A percentile compares a stretch with the other conserved stretches of the same genome.
Evolutionary conservation across 2,888 invertebrate species (phyloP).

Genomic region (Oxystoma pomonae): DNA sequence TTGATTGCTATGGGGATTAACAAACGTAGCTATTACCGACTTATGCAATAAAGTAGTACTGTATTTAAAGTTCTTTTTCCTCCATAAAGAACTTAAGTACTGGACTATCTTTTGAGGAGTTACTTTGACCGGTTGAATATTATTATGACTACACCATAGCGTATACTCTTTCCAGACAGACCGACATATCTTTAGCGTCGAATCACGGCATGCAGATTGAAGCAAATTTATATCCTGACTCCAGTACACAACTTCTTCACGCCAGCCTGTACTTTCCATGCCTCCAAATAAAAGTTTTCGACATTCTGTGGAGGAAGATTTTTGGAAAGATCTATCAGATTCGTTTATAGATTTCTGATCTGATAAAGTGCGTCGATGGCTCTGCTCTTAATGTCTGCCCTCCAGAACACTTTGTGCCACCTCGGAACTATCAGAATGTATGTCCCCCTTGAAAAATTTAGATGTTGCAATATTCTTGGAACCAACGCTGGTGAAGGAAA

Average conservation of each 20-base stretch:
- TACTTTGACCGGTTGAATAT: not conserved
- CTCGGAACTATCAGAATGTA: slow-evolving; percentile 29
- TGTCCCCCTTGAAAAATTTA: slow-evolving; percentile 24
- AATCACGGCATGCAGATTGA: not conserved
- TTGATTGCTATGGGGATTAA: not conserved
- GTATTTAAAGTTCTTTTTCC: not conserved
- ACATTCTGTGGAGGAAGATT: slow-evolving; percentile 10
- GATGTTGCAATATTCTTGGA: slow-evolving; percentile 26
- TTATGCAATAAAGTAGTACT: not conserved
- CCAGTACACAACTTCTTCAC: not conserved
- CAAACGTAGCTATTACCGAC: not conserved
- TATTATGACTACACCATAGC: not conserved
- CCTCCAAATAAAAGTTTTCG: slow-evolving; percentile 15
- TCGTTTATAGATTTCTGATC: slow-evolving; percentile 9
- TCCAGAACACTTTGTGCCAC: slow-evolving; percentile 28
- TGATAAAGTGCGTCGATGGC: slow-evolving; percentile 26
- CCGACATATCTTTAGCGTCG: not conserved
- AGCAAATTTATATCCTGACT: not conserved
- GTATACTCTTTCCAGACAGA: not conserved
- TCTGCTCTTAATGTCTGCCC: slow-evolving; percentile 31
- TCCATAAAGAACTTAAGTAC: not conserved
- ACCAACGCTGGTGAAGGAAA: slow-evolving; percentile 33
- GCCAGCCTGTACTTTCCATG: slow-evolving; percentile 15
- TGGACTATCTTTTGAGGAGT: not conserved
- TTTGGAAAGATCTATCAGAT: slow-evolving; percentile 13